These are phyloP conservation scores for Toxostoma redivivum DNA, from an alignment of 2,113 vertebrate species.

Conservation along the genomic window DNA sequence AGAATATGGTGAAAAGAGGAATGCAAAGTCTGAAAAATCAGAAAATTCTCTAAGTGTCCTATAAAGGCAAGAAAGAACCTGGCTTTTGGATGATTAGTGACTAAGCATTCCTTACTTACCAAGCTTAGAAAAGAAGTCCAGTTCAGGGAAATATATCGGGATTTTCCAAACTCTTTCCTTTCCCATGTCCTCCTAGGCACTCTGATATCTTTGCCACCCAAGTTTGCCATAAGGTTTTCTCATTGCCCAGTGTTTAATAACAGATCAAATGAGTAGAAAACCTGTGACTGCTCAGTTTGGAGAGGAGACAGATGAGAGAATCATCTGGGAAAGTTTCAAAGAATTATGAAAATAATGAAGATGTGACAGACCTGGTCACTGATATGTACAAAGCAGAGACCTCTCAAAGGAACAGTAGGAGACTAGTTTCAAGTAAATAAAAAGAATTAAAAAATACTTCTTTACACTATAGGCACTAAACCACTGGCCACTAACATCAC, in stretches of 20 bases:
- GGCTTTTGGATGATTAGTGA: background rate
- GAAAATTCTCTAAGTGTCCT: background rate
- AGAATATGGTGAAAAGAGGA: background rate
- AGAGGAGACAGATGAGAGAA: background rate
- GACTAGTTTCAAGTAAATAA: background rate
- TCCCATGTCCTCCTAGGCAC: background rate
- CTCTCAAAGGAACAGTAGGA: background rate
- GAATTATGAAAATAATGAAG: background rate
- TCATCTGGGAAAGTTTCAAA: background rate
- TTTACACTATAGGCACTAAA: background rate
- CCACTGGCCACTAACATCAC: background rate
- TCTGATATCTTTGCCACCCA: background rate
- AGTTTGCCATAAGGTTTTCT: background rate
- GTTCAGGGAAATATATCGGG: background rate
- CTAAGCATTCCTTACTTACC: background rate
- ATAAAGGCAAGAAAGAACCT: background rate
- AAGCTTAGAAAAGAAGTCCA: background rate
- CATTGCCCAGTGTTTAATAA: background rate
- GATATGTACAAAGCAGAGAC: background rate
- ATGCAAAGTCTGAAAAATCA: background rate
- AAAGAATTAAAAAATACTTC: background rate
- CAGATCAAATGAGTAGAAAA: background rate
- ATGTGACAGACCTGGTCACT: background rate
- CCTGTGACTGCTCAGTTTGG: background rate
- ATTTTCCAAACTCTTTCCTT: background rate